Evolutionary conservation across 2,888 invertebrate species (phyloP).

Genomic region (Aromia moschata): DNA sequence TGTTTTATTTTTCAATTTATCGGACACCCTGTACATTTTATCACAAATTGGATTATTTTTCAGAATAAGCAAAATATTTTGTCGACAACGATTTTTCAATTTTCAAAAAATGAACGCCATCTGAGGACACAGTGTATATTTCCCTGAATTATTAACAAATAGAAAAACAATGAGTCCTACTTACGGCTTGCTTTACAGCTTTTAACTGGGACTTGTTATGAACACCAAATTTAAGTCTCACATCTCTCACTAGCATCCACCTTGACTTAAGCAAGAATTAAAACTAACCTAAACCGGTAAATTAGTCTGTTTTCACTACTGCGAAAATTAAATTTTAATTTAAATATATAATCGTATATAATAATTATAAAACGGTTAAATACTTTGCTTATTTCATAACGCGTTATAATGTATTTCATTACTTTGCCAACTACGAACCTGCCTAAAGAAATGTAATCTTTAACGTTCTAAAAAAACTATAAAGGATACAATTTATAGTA

Average conservation of each 20-base stretch:
- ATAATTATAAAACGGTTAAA: not conserved
- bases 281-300: constrained; percentile 1
- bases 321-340: too few species aligned
- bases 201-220: not conserved
- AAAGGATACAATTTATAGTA: not conserved
- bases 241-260: not conserved
- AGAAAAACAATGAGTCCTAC: too few species aligned
- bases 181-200: too few species aligned
- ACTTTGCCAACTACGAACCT: not conserved
- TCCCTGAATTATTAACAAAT: too few species aligned
- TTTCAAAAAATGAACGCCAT: too few species aligned
- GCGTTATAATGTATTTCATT: not conserved
- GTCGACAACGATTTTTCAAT: too few species aligned
- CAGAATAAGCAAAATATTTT: too few species aligned
- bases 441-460: not conserved
- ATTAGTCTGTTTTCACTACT: not conserved
- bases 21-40: too few species aligned
- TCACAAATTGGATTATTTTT: too few species aligned
- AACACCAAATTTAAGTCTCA: not conserved
- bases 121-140: too few species aligned
- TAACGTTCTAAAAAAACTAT: not conserved
- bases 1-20: too few species aligned
- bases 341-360: too few species aligned
- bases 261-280: not conserved
- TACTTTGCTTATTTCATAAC: not conserved